Evolutionary conservation across 1,140 invertebrate species (phyloP), one percentile per base, ranked within the genome.

Genomic region (Capitella teleta): DNA sequence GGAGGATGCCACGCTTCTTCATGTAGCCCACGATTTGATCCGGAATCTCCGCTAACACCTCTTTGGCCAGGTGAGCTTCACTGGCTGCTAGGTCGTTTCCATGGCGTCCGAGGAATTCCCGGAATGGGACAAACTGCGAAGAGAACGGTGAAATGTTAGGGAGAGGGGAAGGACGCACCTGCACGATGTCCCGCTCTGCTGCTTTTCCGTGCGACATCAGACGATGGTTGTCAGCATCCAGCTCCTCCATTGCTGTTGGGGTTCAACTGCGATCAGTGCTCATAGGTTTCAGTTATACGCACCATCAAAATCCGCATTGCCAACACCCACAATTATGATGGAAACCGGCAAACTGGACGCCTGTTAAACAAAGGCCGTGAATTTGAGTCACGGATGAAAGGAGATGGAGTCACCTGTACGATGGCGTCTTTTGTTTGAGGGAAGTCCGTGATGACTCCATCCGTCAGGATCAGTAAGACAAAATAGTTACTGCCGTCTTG

Each of bases 361-460:
- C 56, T 72, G 23, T 14, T 38, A 49, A 37, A 36, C 21, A 38
- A 37, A 34, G 18, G 2, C 12, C 2, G 36, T 8, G 21, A 18
- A 21, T 40, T 40, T 19, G 8, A 16, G 10, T 24, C 5, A 40
- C n/a, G 25, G 2, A 14, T 18, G 36, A 37, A 37, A 37, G 21
- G n/a, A 2, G 0, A 8, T 24, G 26, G 3, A 32, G 28, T 47
- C 8, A 64, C 65, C 60, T 67, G 53, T n/a, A 77, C 64, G 25
- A 78, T 75, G 41, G 75, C 79, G 50, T 77, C 61, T 59, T 75
- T 79, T 0, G 81, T 82, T 28, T 77, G 65, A 10, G 73, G 71
- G 74, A 83, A 79, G 59, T 83, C 81, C n/a, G 77, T 79, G 28
- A 83, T 79, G 24, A 80, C 75, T 23, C 81, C 81, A 68, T 83